A percentile compares a stretch with the other conserved stretches of the same genome.
These are phyloP conservation scores for Amiota communis DNA, from an alignment of 2,888 invertebrate species.

Conservation along the genomic window DNA sequence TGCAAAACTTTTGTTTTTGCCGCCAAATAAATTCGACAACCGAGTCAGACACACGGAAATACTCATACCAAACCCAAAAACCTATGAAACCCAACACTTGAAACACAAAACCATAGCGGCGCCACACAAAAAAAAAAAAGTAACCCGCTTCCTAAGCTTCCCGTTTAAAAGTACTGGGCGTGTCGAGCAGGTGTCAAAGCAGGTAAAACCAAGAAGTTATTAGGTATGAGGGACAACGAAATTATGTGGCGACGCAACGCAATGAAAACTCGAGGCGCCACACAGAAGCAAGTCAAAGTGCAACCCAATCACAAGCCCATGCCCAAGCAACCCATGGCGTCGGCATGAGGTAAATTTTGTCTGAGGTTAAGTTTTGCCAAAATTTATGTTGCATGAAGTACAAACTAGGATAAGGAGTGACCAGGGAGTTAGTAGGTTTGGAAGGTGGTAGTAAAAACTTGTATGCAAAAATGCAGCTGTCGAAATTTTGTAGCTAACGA, in stretches of 20 bases:
- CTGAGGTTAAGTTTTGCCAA: conserved; percentile 46
- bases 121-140: background rate
- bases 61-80: background rate
- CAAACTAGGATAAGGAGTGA: conserved; percentile 22
- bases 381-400: conserved; percentile 67
- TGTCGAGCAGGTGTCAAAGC: conserved; percentile 56
- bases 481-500: background rate
- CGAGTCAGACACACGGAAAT: conserved; percentile 36
- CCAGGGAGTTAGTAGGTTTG: no score
- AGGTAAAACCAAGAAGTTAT: background rate
- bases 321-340: background rate
- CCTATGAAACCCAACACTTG: background rate
- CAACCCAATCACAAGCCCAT: background rate
- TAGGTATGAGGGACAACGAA: background rate
- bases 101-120: background rate
- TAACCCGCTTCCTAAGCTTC: background rate
- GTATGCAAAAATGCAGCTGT: conserved; percentile 16
- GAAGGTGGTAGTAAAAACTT: background rate
- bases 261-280: conserved; percentile 20
- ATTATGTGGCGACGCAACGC: conserved; percentile 22
- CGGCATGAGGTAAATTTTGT: background rate
- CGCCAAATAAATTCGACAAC: conserved; percentile 65
- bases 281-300: background rate
- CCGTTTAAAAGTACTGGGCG: conserved; percentile 37
- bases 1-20: conserved; percentile 58